phyloP scores from a whole-genome alignment of 2,113 vertebrate species.

The Etheostoma spectabile region DNA sequence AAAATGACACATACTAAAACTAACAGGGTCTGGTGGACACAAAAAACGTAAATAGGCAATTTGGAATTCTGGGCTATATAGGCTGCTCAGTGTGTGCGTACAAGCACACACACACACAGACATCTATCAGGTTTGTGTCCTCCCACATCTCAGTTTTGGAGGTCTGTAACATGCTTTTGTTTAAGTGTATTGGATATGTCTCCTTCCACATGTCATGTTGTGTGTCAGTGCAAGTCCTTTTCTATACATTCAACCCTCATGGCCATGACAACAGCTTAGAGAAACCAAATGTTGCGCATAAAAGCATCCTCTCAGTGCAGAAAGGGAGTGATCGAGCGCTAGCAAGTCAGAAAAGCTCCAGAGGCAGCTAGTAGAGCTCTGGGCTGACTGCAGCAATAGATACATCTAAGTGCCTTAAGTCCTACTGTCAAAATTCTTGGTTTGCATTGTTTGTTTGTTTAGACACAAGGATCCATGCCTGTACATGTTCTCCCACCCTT shows the following conservation, averaged over 20 bases:
- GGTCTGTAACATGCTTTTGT: constrained; percentile 31
- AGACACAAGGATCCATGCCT: neutral
- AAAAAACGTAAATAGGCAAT: constrained; percentile 31
- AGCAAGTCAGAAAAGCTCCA: constrained; percentile 63
- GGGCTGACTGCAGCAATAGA: constrained; percentile 32
- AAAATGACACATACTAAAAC: constrained; percentile 48
- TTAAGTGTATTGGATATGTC: constrained; percentile 37
- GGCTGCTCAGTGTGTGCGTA: neutral
- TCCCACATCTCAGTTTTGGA: constrained; percentile 9
- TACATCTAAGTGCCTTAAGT: constrained; percentile 10
- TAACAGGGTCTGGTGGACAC: neutral
- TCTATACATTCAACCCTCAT: constrained; percentile 51
- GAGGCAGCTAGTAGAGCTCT: constrained; percentile 44
- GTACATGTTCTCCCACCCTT: neutral
- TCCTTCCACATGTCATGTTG: constrained; percentile 47
- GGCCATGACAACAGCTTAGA: constrained; percentile 60
- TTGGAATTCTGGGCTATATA: constrained; percentile 13
- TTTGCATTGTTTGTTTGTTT: constrained; percentile 37
- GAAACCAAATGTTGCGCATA: constrained; percentile 46
- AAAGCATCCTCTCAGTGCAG: constrained; percentile 48
- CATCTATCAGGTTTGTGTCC: neutral
- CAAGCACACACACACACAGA: neutral
- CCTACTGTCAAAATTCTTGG: neutral
- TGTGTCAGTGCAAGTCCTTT: constrained; percentile 59
- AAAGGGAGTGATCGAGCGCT: constrained; percentile 47